phyloP scores from a whole-genome alignment of 2,888 invertebrate genomes.

The Platynereis dumerilii region DNA sequence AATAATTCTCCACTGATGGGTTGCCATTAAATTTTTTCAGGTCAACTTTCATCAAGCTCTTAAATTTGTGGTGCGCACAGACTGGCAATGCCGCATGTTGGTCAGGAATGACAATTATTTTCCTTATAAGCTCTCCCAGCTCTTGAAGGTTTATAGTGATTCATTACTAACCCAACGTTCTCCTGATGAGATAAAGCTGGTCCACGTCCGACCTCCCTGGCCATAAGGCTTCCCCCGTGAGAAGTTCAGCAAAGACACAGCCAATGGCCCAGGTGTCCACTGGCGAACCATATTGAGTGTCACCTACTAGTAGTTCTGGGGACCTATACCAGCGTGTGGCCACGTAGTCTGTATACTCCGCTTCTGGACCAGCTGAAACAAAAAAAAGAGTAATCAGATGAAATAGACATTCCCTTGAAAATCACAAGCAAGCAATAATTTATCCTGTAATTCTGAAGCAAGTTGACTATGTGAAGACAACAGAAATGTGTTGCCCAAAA shows the following conservation, averaged over 20 bases:
- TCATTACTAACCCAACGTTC: constrained; percentile 74
- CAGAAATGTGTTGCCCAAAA: neutral
- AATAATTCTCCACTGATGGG: no score
- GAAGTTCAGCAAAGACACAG: constrained; percentile 83
- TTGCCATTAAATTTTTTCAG: no score
- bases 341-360: constrained; percentile 99
- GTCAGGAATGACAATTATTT: no score
- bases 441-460: neutral
- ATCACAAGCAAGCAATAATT: neutral
- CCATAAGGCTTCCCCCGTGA: constrained; percentile 84
- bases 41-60: no score
- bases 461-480: neutral
- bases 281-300: constrained; percentile 72
- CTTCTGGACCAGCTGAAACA: constrained; percentile 79
- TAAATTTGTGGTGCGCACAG: no score
- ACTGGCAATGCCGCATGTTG: no score
- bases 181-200: constrained; percentile 82
- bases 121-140: no score
- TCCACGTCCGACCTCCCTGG: constrained; percentile 91
- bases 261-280: constrained; percentile 91
- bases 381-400: neutral
- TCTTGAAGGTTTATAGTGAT: no score
- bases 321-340: constrained; percentile 99
- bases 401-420: neutral
- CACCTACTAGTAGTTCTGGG: constrained; percentile 95